A percentile compares a stretch with the other conserved stretches of the same genome.
Conservation (phyloP, 2,797 vertebrate species). For the Pseudopleuronectes americanus region DNA sequence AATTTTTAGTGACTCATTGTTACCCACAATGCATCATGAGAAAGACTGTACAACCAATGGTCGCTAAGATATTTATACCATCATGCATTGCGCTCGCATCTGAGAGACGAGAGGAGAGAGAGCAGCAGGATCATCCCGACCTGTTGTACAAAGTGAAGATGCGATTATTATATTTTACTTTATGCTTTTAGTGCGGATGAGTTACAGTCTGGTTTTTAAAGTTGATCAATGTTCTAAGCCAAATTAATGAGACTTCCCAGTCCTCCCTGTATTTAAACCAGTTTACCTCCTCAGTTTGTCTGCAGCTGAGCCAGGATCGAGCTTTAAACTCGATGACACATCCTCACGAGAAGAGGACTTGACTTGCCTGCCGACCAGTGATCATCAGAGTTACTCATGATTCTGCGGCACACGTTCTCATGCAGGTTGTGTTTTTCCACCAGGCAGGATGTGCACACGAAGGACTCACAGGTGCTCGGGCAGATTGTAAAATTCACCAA, state of each 20-base stretch:
- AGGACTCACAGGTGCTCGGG: neutral
- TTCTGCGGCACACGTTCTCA: neutral
- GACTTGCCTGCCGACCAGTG: neutral
- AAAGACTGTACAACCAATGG: too few species aligned
- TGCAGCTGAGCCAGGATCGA: neutral
- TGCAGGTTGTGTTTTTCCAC: neutral
- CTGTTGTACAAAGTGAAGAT: too few species aligned
- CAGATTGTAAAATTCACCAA: constrained; percentile 3
- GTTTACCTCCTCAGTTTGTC: neutral
- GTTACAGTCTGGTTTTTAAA: too few species aligned
- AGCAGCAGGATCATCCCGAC: too few species aligned
- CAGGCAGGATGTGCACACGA: too few species aligned
- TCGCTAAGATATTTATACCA: too few species aligned
- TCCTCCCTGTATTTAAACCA: too few species aligned
- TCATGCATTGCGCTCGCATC: too few species aligned
- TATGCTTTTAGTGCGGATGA: too few species aligned
- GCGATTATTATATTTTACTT: neutral
- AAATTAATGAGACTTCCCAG: neutral
- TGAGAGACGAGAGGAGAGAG: too few species aligned
- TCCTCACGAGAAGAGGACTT: neutral
- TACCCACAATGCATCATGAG: too few species aligned
- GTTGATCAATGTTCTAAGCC: neutral
- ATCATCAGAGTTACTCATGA: constrained; percentile 2
- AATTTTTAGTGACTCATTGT: too few species aligned
- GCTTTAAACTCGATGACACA: neutral